Evolutionary conservation across 1,140 invertebrate genomes (phyloP), one percentile per base, ranked within the genome.

Genomic region (Drosophila littoralis): DNA sequence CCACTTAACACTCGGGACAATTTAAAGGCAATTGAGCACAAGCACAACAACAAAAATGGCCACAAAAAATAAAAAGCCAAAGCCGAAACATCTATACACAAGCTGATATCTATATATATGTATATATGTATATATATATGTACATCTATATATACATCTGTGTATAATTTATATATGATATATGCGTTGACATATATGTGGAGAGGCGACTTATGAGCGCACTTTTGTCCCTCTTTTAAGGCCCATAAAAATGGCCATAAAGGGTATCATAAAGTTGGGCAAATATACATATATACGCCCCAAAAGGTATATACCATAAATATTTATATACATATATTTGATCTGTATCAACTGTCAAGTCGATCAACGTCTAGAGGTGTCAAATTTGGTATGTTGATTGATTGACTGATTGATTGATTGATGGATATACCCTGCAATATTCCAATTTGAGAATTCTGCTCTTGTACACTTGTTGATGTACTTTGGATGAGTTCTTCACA

Each of bases 1-100:
- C 76, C 83, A 88, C 83, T 88, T 88, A 88, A 88, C 83, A 88
- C 84, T 88, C 77, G 79, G 76, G 61, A 83, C 84, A 88, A 88
- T 88, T 88, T 88, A 89, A 88, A 88, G 83, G 83, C 83, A 88
- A 88, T 88, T 88, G 84, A 81, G 83, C 68, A 81, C 82, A 86
- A 67, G 63, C 85, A 78, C 63, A 81, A 63, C 65, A 72, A 32
- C 65, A 69, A 58, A 75, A 85, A 79, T 82, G 61, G 82, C 46
- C 59, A 54, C 68, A 83, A 84, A 81, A 83, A 79, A 52, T 65
- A 57, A 74, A 84, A 65, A 43, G 17, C 45, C 77, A 63, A 73
- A 71, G 48, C 73, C 57, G 71, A 71, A 65, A 75, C 55, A 42
- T 55, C n/a, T 54, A 66, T 80, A 75, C 74, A 42, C n/a, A 28